Evolutionary conservation across 1,140 invertebrate species (phyloP).

Genomic region (Drosophila equinoxialis): DNA sequence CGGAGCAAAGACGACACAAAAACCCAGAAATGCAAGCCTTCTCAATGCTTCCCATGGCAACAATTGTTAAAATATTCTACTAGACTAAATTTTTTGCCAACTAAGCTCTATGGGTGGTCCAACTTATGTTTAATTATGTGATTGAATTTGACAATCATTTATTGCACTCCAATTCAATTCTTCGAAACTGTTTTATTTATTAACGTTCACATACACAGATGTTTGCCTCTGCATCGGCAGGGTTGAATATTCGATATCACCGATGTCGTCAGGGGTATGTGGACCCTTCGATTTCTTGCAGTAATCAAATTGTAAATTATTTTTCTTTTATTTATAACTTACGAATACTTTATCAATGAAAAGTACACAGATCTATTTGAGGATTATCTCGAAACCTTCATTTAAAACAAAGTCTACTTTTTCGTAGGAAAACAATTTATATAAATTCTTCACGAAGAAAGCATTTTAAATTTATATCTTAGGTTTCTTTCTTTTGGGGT

Average conservation of each 20-base stretch:
- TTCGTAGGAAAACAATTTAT: too few relatives aligned
- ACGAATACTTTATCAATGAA: too few relatives aligned
- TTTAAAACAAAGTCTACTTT: too few relatives aligned
- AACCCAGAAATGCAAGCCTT: conserved; percentile 90
- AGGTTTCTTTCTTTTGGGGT: too few relatives aligned
- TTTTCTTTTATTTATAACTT: too few relatives aligned
- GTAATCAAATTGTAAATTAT: too few relatives aligned
- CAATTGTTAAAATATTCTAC: neutral
- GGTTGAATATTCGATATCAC: conserved; percentile 9
- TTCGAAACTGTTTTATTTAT: conserved; percentile 13
- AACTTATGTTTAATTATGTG: neutral
- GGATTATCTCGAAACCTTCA: too few relatives aligned
- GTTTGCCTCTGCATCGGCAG: conserved; percentile 17
- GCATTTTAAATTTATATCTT: too few relatives aligned
- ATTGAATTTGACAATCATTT: neutral
- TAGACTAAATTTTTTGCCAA: neutral
- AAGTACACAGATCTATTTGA: too few relatives aligned
- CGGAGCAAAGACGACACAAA: conserved; percentile 90
- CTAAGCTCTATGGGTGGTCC: neutral
- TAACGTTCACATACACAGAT: conserved; percentile 17
- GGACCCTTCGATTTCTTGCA: neutral
- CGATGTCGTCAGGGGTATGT: neutral
- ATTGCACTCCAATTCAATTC: neutral
- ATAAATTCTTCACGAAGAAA: too few relatives aligned
- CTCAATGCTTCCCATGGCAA: conserved; percentile 88